A percentile compares a stretch with the other conserved stretches of the same genome.
Conservation (phyloP, 2,888 invertebrate species). For the Autographa gamma region DNA sequence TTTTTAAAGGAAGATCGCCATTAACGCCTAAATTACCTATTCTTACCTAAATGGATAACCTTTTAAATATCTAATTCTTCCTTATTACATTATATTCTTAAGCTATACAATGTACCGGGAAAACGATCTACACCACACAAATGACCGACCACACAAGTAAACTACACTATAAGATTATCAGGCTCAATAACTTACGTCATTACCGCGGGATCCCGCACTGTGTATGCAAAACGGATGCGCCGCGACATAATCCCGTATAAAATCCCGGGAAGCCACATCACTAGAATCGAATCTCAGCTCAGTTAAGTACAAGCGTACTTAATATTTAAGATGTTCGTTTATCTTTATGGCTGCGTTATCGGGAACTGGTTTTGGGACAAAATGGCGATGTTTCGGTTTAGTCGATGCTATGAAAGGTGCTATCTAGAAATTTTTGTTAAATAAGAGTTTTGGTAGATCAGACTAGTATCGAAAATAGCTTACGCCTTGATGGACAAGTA, state of each 20-base stretch:
- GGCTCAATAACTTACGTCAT: conserved; percentile 3
- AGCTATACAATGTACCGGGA: background rate
- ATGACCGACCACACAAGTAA: background rate
- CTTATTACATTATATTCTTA: background rate
- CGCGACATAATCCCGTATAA: conserved; percentile 20
- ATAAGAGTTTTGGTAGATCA: background rate
- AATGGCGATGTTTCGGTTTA: conserved; percentile 28
- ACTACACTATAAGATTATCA: background rate
- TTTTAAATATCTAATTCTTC: background rate
- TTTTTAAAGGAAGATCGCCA: too few species aligned
- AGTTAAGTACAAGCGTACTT: conserved; percentile 41
- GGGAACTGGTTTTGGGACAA: conserved; percentile 31
- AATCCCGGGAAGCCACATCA: conserved; percentile 37
- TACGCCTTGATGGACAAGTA: background rate
- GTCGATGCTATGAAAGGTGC: too few species aligned
- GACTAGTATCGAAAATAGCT: background rate
- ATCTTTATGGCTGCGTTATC: conserved; percentile 55
- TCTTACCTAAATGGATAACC: too few species aligned
- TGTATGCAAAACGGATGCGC: conserved; percentile 10
- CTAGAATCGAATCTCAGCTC: conserved; percentile 49
- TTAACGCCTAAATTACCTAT: too few species aligned
- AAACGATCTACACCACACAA: background rate
- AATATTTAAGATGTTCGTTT: conserved; percentile 54
- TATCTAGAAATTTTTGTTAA: background rate
- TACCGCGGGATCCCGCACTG: background rate